Percentiles rank a stretch among this genome's conserved stretches.
Conservation (phyloP, 1,140 invertebrate species). For the Caerostris extrusa region DNA sequence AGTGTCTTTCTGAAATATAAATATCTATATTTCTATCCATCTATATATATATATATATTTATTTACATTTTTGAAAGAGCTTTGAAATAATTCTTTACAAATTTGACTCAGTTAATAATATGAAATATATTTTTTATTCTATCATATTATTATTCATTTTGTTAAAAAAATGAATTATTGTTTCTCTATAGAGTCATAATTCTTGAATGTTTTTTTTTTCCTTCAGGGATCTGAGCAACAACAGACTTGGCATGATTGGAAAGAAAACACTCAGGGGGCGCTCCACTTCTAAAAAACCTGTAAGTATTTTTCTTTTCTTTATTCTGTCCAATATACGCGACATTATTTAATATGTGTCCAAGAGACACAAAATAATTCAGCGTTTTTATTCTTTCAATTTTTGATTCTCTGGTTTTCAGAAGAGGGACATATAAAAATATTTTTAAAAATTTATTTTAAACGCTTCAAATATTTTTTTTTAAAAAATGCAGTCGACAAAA, state of each 20-base stretch:
- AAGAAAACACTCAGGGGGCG: conserved; percentile 91
- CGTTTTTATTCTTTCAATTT: too few relatives aligned
- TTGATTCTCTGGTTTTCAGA: too few relatives aligned
- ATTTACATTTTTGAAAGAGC: background rate
- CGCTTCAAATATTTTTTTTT: too few relatives aligned
- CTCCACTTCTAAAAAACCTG: conserved; percentile 89
- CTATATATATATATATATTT: background rate
- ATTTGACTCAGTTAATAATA: background rate
- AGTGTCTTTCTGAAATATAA: background rate
- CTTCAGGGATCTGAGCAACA: conserved; percentile 94
- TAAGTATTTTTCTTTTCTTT: conserved; percentile 83
- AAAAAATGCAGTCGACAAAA: too few relatives aligned
- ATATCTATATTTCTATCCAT: background rate
- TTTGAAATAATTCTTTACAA: too few relatives aligned
- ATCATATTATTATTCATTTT: background rate
- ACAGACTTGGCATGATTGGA: conserved; percentile 93
- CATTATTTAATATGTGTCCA: too few relatives aligned
- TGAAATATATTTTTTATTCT: background rate
- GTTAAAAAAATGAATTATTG: background rate
- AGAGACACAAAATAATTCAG: too few relatives aligned
- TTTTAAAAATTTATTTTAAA: too few relatives aligned
- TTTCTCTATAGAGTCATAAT: background rate
- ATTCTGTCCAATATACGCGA: too few relatives aligned
- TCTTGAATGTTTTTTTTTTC: conserved; percentile 82
- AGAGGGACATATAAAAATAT: too few relatives aligned